These are phyloP conservation scores for Tachina grossa DNA, from an alignment of 2,888 invertebrate genomes.

Conservation along the genomic window DNA sequence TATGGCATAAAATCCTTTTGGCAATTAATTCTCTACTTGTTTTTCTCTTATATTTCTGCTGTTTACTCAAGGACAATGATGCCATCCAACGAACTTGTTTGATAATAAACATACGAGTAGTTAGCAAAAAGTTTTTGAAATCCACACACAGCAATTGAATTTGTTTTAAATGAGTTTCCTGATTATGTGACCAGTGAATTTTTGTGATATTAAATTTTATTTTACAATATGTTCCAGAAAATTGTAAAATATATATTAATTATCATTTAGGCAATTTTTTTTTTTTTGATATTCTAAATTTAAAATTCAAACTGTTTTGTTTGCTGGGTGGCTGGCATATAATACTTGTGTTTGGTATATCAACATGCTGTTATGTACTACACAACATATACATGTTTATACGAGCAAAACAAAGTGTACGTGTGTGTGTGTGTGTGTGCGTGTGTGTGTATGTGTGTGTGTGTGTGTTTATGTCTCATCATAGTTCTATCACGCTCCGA, in stretches of 20 bases:
- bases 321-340: slow-evolving; percentile 27
- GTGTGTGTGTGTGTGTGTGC: not conserved
- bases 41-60: slow-evolving; percentile 50
- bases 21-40: slow-evolving; percentile 65
- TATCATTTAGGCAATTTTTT: too few relatives aligned
- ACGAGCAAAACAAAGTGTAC: not conserved
- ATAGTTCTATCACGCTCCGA: slow-evolving; percentile 65
- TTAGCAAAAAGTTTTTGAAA: not conserved
- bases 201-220: too few relatives aligned
- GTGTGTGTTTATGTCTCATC: slow-evolving; percentile 53
- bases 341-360: not conserved
- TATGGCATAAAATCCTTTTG: slow-evolving; percentile 60
- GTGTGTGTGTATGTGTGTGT: slow-evolving; percentile 17
- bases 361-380: not conserved
- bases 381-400: not conserved
- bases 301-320: not conserved
- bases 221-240: too few relatives aligned
- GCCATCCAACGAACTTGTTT: not conserved
- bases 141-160: not conserved
- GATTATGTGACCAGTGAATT: too few relatives aligned
- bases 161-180: not conserved
- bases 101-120: not conserved
- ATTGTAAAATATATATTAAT: too few relatives aligned
- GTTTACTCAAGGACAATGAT: slow-evolving; percentile 61
- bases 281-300: not conserved